These are phyloP conservation scores for Merops nubicus DNA, from an alignment of 2,113 vertebrate genomes.

Conservation along the genomic window DNA sequence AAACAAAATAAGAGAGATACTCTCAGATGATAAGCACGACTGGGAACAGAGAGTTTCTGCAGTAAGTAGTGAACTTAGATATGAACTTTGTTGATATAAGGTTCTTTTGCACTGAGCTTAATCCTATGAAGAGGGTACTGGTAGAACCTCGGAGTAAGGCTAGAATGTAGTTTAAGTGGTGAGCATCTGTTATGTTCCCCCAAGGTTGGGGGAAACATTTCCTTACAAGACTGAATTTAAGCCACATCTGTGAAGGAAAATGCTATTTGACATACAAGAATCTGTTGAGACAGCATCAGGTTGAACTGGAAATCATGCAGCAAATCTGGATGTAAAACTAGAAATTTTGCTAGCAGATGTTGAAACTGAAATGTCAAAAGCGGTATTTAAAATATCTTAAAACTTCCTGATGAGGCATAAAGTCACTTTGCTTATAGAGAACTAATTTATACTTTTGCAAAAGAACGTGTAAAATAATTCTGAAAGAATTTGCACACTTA, in stretches of 20 bases:
- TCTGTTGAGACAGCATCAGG: neutral
- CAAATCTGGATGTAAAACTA: neutral
- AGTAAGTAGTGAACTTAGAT: slow-evolving; percentile 74
- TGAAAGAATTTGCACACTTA: neutral
- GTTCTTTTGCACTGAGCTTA: neutral
- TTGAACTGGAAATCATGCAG: neutral
- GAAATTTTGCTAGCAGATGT: neutral
- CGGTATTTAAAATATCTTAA: neutral
- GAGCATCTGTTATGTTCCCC: neutral
- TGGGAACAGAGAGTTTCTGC: slow-evolving; percentile 96
- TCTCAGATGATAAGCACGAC: slow-evolving; percentile 97
- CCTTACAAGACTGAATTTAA: neutral
- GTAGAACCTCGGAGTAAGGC: neutral
- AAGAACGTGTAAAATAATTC: neutral
- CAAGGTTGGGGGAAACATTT: neutral
- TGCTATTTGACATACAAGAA: neutral
- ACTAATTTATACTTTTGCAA: neutral
- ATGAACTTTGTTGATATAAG: neutral
- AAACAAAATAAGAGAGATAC: slow-evolving; percentile 91
- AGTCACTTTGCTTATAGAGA: neutral
- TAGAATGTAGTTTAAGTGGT: neutral
- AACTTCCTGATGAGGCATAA: neutral
- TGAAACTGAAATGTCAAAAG: neutral
- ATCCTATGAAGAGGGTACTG: neutral
- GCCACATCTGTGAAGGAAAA: neutral